phyloP scores from a whole-genome alignment of 2,797 vertebrate genomes.

The Spinibarbus caldwelli region DNA sequence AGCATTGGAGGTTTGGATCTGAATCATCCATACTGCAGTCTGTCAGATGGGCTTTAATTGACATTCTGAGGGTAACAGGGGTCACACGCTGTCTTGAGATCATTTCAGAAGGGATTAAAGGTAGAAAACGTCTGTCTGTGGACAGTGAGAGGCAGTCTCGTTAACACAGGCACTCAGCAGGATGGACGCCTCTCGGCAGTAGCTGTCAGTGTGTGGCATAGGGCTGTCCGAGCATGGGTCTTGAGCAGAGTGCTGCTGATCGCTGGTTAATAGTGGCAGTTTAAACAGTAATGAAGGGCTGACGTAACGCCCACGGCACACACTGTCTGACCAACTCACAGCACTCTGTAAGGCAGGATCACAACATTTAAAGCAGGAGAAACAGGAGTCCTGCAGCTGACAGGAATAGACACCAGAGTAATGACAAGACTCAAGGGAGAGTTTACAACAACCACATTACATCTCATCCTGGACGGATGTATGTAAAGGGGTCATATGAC shows the following conservation, averaged over 20 bases:
- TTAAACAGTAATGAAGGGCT: constrained; percentile 49
- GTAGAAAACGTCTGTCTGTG: constrained; percentile 32
- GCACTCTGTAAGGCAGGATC: constrained; percentile 23
- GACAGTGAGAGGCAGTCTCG: constrained; percentile 18
- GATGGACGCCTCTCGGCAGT: constrained; percentile 69
- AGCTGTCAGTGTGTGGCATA: constrained; percentile 69
- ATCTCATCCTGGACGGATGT: background rate
- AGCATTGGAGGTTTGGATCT: background rate
- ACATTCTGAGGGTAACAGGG: background rate
- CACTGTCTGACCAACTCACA: constrained; percentile 46
- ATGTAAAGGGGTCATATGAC: too few species aligned
- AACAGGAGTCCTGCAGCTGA: constrained; percentile 20
- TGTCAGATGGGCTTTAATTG: constrained; percentile 35
- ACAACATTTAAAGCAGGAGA: constrained; percentile 29
- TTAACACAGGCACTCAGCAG: constrained; percentile 52
- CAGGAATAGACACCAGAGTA: constrained; percentile 8
- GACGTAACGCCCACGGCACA: constrained; percentile 32
- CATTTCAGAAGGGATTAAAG: constrained; percentile 30
- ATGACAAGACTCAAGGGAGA: background rate
- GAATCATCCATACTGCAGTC: background rate
- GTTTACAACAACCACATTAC: background rate
- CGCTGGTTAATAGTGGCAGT: constrained; percentile 51
- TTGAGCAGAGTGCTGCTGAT: constrained; percentile 26
- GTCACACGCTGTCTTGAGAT: background rate
- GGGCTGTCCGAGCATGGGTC: constrained; percentile 49